Evolutionary conservation across 2,888 invertebrate genomes (phyloP), one percentile per base, ranked within the genome.

Genomic region (Dorcus parallelipipedus): DNA sequence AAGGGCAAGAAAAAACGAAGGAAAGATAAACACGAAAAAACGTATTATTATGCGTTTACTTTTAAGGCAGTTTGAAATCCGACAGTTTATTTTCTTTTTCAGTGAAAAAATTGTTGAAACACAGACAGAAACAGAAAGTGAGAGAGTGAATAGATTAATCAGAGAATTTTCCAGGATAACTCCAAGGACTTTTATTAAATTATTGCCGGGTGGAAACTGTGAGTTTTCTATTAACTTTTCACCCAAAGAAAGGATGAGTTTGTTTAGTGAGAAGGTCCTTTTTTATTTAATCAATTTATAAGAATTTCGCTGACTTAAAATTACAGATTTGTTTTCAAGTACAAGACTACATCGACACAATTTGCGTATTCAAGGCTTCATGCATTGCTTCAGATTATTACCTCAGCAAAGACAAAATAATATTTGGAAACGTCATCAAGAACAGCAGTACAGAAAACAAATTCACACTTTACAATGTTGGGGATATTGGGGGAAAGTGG

Each of bases 401-500:
- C 7, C 72, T 86, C 20, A 82, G 81, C 65, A 77, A 79, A 38
- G 71, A 72, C n/a, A 71, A 76, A 17, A 70, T 85, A 41, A 76
- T 80, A 8, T 85, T 85, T 64, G 82, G 82, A n/a, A 78, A 79
- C 39, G 79, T 84, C 0, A 78, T 81, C 6, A 74, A 80, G 60
- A 79, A 81, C 14, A 81, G 79, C 58, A 70, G 69, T 17, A 75
- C 72, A 42, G 74, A 77, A 7, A 69, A 78, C 38, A 80, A 77
- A 64, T 69, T 84, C 23, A 69, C 80, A 38, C 73, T 86, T 66
- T 73, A 72, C 49, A 86, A 86, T 71, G 78, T 74, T 6, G 85
- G 86, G 3, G 84, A 84, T 66, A 74, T 83, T 56, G 82, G 82
- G 50, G 79, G 82, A 17, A 81, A 73, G 84, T 83, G 68, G 67